A percentile compares a stretch with the other conserved stretches of the same genome.
phyloP scores from a whole-genome alignment of 1,140 invertebrate genomes.

The Caenorhabditis tropicalis region DNA sequence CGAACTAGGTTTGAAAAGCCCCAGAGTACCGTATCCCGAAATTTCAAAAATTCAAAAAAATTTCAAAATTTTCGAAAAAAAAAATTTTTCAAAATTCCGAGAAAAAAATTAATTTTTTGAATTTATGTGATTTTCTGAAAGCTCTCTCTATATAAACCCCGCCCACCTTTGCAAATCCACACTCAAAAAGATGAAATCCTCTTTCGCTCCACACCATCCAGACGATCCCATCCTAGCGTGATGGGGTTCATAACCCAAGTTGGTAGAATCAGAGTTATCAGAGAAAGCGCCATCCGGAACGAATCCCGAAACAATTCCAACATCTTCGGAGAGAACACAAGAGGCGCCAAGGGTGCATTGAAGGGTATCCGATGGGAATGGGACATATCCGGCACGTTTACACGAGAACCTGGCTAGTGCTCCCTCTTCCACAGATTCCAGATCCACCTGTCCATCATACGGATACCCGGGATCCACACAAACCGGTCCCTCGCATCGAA shows the following conservation, averaged over 20 bases:
- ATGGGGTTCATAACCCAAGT: constrained; percentile 69
- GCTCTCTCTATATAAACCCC: too few species aligned
- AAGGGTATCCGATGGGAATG: constrained; percentile 87
- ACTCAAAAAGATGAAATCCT: constrained; percentile 88
- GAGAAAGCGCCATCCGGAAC: constrained; percentile 95
- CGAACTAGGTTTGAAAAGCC: too few species aligned
- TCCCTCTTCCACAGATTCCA: constrained; percentile 88
- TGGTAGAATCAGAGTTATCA: constrained; percentile 79
- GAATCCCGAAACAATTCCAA: constrained; percentile 86
- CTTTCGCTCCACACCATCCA: constrained; percentile 79
- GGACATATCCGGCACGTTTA: constrained; percentile 81
- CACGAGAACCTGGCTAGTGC: constrained; percentile 89
- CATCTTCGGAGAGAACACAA: constrained; percentile 88
- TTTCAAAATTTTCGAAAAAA: not conserved
- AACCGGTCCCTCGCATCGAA: constrained; percentile 88
- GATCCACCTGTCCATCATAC: constrained; percentile 85
- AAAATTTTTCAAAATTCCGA: not conserved
- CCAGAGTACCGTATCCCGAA: too few species aligned
- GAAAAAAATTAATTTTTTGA: too few species aligned
- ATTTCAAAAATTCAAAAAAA: not conserved
- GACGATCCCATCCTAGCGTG: constrained; percentile 68
- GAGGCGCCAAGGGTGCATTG: constrained; percentile 89
- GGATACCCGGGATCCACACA: constrained; percentile 93
- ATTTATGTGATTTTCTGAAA: too few species aligned
- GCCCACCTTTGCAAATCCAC: constrained; percentile 81